Percentiles rank a stretch among this genome's conserved stretches.
Evolutionary conservation across 2,113 vertebrate genomes (phyloP).

Genomic region (Lichenostomus cassidix): DNA sequence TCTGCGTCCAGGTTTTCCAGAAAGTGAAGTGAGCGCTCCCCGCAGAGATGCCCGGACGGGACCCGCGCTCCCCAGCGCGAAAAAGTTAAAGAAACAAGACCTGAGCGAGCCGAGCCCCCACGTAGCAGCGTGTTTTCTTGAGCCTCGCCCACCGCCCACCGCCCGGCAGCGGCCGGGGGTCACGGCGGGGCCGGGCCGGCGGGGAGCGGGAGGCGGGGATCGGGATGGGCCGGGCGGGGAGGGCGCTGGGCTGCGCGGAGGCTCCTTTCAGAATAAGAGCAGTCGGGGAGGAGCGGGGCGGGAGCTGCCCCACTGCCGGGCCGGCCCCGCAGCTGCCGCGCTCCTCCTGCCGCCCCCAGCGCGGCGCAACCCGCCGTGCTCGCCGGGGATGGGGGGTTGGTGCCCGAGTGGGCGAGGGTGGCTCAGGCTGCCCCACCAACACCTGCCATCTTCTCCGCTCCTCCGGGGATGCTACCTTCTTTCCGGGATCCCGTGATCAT

Average conservation of each 20-base stretch:
- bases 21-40: slow-evolving; percentile 72
- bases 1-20: slow-evolving; percentile 89
- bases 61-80: not conserved
- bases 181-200: not conserved
- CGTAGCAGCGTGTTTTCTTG: not conserved
- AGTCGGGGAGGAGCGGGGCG: not conserved
- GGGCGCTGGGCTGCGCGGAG: not conserved
- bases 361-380: not conserved
- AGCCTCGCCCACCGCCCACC: not conserved
- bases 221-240: not conserved
- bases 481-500: not conserved
- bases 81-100: not conserved
- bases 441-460: not conserved
- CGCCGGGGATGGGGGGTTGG: rapidly evolving
- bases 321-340: not conserved
- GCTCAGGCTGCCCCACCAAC: not conserved
- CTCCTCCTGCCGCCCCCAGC: not conserved
- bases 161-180: not conserved
- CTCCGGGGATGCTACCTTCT: rapidly evolving
- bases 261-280: slow-evolving; percentile 57
- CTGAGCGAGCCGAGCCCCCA: not conserved
- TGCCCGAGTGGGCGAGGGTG: no score
- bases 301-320: not conserved
- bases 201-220: not conserved
- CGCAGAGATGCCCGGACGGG: not conserved